Conservation (phyloP, 2,888 invertebrate species). For the Linnaemya tessellans region DNA sequence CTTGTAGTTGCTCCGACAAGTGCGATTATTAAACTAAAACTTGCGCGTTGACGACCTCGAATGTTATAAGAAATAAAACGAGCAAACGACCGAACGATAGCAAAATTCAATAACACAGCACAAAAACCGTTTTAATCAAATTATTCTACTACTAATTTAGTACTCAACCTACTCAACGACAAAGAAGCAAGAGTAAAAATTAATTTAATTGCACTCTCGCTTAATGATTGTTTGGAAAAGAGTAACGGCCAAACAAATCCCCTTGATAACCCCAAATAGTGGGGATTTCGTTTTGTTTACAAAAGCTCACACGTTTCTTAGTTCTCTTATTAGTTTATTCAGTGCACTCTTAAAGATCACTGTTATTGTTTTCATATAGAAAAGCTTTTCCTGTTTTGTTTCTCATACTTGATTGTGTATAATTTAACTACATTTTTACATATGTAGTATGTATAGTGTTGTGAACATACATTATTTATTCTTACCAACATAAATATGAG, state of each 20-base stretch:
- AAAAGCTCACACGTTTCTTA: constrained; percentile 6
- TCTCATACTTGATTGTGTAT: background rate
- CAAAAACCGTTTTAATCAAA: constrained; percentile 40
- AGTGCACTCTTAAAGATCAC: background rate
- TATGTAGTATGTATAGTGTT: background rate
- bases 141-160: constrained; percentile 4
- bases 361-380: background rate
- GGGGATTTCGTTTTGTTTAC: background rate
- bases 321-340: constrained; percentile 1
- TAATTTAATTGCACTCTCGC: background rate
- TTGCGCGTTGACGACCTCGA: constrained; percentile 72
- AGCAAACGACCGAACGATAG: constrained; percentile 48
- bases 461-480: background rate
- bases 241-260: background rate
- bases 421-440: too few species aligned
- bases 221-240: background rate
- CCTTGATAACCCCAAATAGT: background rate
- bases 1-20: constrained; percentile 78
- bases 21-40: constrained; percentile 79
- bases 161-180: background rate
- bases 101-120: constrained; percentile 70
- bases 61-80: constrained; percentile 74
- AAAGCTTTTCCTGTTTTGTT: background rate
- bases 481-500: background rate
- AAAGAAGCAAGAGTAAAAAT: constrained; percentile 11